Base-by-base conservation (phyloP, 2,113 vertebrate genomes). In the Megalops atlanticus region DNA sequence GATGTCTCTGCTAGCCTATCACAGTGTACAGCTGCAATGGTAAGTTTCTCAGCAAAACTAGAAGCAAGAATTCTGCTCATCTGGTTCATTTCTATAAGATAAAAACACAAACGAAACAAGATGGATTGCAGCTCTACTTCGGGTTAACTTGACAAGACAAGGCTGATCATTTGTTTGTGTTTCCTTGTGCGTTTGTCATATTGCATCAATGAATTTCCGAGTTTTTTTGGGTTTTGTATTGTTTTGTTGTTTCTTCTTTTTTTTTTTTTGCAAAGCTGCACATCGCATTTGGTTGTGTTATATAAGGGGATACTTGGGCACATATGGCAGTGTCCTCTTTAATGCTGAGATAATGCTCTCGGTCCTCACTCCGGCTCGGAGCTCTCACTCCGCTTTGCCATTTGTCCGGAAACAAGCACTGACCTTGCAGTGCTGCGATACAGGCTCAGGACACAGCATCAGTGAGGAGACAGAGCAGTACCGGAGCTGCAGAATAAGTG, bases 381-480 rank as follows among this genome's bases (percentile, higher is more conserved):
- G 7, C 64, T 3, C 16, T 31, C 27, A 12, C 64, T 21, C 77
- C 76, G 47, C 84, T 69, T 54, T n/a, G 41, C 18, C 81, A 1
- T 81, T 0, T 36, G 0, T 77, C 83, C 75, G 0, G 78, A 7
- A 84, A 80, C 82, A 88, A 89, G 86, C 87, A 7, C 58, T 91
- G 95, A 94, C 94, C 94, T 95, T 95, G 94, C 91, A 41, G 84
- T 31, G 84, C 85, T 85, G 84, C 83, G 72, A 73, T 33, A 70
- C 78, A 78, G 80, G 82, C 82, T 0, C 15, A 12, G 84, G 82
- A 85, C 2, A 74, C 47, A 83, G 77, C 27, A 73, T 35, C 76
- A 14, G 83, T 1, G 27, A 68, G 10, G 36, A 4, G 27, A 24
- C 54, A 77, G 74, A 78, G 49, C 36, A 52, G 21, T n/a, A 11